A percentile compares a stretch with the other conserved stretches of the same genome.
Evolutionary conservation across 2,797 vertebrate species (phyloP).

Genomic region (Bucorvus abyssinicus): DNA sequence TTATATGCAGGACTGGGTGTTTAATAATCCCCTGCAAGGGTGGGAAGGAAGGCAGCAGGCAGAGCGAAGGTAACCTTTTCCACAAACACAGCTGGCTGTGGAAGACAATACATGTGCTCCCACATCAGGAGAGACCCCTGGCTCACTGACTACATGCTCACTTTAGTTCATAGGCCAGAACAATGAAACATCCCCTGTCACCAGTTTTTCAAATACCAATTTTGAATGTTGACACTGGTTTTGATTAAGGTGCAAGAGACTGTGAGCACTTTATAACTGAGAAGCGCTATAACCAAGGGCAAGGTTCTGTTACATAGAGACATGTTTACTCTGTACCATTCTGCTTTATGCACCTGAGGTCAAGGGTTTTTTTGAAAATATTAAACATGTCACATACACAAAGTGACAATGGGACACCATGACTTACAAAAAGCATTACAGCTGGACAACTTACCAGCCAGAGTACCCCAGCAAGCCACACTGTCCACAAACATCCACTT

Average conservation of each 20-base stretch:
- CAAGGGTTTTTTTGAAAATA: neutral
- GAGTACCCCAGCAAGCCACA: slow-evolving; percentile 97
- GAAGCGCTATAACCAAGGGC: neutral
- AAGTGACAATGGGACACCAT: neutral
- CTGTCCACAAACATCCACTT: slow-evolving; percentile 97
- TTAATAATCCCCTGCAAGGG: neutral
- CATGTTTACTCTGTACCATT: neutral
- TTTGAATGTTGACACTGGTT: neutral
- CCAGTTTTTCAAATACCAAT: neutral
- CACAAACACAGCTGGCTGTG: neutral
- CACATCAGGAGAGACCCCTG: neutral
- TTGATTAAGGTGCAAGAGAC: neutral
- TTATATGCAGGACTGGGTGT: rapidly evolving
- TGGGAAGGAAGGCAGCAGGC: neutral
- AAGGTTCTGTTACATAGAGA: neutral
- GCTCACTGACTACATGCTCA: neutral
- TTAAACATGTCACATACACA: neutral
- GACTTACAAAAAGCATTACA: neutral
- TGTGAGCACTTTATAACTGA: neutral
- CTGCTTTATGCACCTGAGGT: neutral
- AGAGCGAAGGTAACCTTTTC: neutral
- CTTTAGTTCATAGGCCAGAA: neutral
- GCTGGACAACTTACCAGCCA: slow-evolving; percentile 85
- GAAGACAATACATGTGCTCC: neutral
- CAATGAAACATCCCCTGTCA: neutral